Base-by-base conservation (phyloP, 1,140 invertebrate genomes). In the Conus ventricosus region DNA sequence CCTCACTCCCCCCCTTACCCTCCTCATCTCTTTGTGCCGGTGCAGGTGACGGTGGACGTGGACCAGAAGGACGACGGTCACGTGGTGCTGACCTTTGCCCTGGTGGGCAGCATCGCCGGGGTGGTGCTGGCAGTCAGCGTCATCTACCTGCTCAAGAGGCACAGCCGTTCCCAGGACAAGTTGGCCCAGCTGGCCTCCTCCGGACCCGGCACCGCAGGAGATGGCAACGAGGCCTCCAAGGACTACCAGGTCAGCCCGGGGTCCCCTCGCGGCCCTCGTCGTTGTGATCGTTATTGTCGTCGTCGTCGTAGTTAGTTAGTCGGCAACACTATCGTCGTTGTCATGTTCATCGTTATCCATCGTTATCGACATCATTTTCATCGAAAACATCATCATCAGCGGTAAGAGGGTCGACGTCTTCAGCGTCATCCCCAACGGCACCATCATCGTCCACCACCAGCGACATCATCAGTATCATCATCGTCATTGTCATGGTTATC, bases 181-280 rank as follows among this genome's bases (percentile, higher is more conserved):
- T 96, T 97, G 8, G 94, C 95, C 7, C 95, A 96, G 87, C 90
- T 95, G 0, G 89, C 80, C 25, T 39, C 27, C 8, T 39, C 27
- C 8, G 10, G 15, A 0, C 54, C 80, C 80, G 67, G 67, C 67
- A 23, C 67, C 20, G 17, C 6, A 1, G 67, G 67, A 20, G 67
- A 20, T 0, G 98, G 98, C 87, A 97, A 97, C 0, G 98, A 99
- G 95, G 97, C 98, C 8, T 98, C 97, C 76, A 97, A 98, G 92
- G 98, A 99, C 91, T 99, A 99, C 94, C 98, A 99, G 96, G 97
- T 97, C 90, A 80, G 90, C 39, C 39, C 39, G 39, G 39, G 25
- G 53, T 23, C 27, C 27, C n/a, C 63, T 17, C 63, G 15, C n/a
- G n/a, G n/a, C 15, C n/a, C n/a, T n/a, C 63, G 63, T 39, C 39